Evolutionary conservation across 2,888 invertebrate species (phyloP), one percentile per base, ranked within the genome.

Genomic region (Harpalus rufipes): DNA sequence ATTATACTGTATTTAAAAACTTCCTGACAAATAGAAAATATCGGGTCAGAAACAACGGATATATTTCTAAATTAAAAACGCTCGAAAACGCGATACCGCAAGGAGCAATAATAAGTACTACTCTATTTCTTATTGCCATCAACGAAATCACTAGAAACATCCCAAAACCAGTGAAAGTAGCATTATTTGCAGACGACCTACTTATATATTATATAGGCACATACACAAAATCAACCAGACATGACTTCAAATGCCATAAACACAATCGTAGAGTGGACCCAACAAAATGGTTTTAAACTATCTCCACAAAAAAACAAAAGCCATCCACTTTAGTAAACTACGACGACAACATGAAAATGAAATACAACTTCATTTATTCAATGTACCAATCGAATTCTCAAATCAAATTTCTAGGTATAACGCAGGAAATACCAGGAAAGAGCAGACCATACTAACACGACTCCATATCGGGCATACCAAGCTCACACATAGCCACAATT

Each of bases 61-160:
- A 32, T 21, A 59, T 14, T 5, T 59, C 59, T 8, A 5, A 56
- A 16, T 7, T 14, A 56, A 76, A 7, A n/a, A 56, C 8, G 6
- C 74, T 56, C 0, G 84, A 85, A 56, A 87, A 86, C 39, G 86
- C 85, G 2, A 79, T 87, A 18, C 85, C 86, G 14, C 84, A 87
- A 81, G 86, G 87, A 0, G 80, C 86, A 7, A 59, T 16, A 12
- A 59, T 59, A 59, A 44, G 10, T 4, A 44, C 5, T 7, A n/a
- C 18, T 7, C n/a, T 61, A 61, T 61, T 61, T 16, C 16, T 18
- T 16, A 61, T 61, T 5, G 21, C 21, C 21, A 21, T 21, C 21
- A 61, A 61, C n/a, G 18, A 61, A 61, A 61, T 61, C 61, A 3
- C 16, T 1, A 16, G 4, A 61, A 61, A 16, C 7, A 61, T 61